Base-by-base conservation (phyloP, 1,140 invertebrate genomes). In the Musca domestica region DNA sequence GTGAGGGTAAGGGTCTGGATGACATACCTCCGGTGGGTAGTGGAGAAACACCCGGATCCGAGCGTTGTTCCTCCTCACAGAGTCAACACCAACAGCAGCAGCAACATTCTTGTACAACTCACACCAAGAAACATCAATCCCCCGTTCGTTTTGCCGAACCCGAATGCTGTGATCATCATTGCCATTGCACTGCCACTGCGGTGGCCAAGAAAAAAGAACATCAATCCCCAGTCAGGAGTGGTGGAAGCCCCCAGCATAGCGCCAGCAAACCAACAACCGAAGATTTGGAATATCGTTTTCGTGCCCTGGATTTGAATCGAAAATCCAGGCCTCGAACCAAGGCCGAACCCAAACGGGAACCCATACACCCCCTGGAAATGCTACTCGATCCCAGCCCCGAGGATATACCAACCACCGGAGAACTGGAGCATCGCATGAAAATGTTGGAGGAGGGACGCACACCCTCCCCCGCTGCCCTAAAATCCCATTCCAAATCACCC, bases 361-460 rank as follows among this genome's bases (percentile, higher is more conserved):
- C 76, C 10, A 80, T 80, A 58, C 77, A 80, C 73, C 77, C 77
- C 0, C 63, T 80, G 0, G 77, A 80, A 71, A 77, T 80, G 76
- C 64, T 80, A 10, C 75, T 80, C 0, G 76, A 77, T 41, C 73
- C 77, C 0, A 80, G 77, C 66, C 76, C 77, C 0, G 77, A 80
- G 54, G 73, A 72, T 6, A 80, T 80, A 63, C 77, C 77, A 15
- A 74, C 77, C 20, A 80, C 77, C 0, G 77, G 77, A 0, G 77
- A 80, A 48, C 54, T 80, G 2, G 77, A 80, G 56, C 77, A 80
- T 67, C 71, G 77, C 25, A 80, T 80, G 19, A 69, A 75, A 0
- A 58, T 80, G 0, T 69, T 80, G 6, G 77, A 80, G 17, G 77
- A 71, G 19, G 78, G 76, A 34, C 63, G 74, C 1, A 72, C 77